phyloP scores from a whole-genome alignment of 2,888 invertebrate genomes.

The Tetranychus truncatus region DNA sequence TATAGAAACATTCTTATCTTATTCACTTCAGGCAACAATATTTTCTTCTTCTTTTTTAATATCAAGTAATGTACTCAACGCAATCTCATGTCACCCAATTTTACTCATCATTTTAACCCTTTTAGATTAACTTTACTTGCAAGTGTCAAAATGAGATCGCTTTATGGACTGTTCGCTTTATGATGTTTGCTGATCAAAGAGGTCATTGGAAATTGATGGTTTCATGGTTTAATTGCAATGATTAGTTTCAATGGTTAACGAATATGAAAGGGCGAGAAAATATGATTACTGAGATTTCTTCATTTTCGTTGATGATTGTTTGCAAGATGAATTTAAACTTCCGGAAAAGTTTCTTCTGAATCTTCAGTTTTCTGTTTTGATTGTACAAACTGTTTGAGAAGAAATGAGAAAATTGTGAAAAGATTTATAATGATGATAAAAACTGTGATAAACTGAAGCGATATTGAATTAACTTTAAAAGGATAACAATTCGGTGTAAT shows the following conservation, averaged over 20 bases:
- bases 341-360: no score
- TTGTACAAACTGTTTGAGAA: neutral
- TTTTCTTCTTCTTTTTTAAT: neutral
- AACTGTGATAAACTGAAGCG: neutral
- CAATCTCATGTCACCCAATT: neutral
- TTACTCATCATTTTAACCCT: neutral
- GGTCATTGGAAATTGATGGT: no score
- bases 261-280: no score
- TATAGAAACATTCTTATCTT: neutral
- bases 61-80: neutral
- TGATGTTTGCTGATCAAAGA: no score
- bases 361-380: no score
- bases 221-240: no score
- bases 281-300: no score
- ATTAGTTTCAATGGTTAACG: no score
- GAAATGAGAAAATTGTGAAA: neutral
- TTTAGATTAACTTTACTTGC: neutral
- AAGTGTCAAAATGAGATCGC: neutral
- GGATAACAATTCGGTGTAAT: neutral
- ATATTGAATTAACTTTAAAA: conserved; percentile 2
- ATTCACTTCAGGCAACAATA: conserved; percentile 1
- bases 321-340: no score
- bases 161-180: no score
- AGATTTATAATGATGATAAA: neutral
- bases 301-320: no score